These are phyloP conservation scores for Unio delphinus DNA, from an alignment of 2,888 invertebrate species.

Conservation along the genomic window DNA sequence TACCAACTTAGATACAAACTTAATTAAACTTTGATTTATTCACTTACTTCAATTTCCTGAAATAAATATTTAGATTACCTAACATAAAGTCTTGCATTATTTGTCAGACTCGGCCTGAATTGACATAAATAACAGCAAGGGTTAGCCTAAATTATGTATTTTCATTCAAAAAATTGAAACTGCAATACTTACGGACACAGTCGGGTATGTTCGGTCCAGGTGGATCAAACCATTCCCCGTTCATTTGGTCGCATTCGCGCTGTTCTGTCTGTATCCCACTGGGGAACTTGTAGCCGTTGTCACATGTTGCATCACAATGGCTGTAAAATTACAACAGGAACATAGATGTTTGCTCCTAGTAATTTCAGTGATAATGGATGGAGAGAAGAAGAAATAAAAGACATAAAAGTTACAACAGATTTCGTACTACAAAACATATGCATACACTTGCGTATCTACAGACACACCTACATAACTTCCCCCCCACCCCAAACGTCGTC, in stretches of 20 bases:
- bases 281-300: constrained; percentile 52
- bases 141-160: background rate
- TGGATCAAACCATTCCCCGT: constrained; percentile 45
- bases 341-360: background rate
- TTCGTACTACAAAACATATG: no score
- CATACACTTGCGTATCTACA: no score
- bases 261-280: constrained; percentile 33
- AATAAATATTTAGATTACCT: no score
- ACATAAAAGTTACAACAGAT: background rate
- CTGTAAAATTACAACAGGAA: constrained; percentile 29
- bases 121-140: no score
- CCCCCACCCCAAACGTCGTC: no score
- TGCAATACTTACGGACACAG: constrained; percentile 48
- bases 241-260: constrained; percentile 49
- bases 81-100: background rate
- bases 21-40: no score
- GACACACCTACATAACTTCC: no score
- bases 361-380: background rate
- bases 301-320: constrained; percentile 52
- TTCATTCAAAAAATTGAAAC: background rate
- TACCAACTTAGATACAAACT: no score
- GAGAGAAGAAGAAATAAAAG: background rate
- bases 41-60: no score
- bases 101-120: background rate
- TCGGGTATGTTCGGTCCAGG: constrained; percentile 36